Base-by-base conservation (phyloP, 2,888 invertebrate species). In the Steromphala cineraria region DNA sequence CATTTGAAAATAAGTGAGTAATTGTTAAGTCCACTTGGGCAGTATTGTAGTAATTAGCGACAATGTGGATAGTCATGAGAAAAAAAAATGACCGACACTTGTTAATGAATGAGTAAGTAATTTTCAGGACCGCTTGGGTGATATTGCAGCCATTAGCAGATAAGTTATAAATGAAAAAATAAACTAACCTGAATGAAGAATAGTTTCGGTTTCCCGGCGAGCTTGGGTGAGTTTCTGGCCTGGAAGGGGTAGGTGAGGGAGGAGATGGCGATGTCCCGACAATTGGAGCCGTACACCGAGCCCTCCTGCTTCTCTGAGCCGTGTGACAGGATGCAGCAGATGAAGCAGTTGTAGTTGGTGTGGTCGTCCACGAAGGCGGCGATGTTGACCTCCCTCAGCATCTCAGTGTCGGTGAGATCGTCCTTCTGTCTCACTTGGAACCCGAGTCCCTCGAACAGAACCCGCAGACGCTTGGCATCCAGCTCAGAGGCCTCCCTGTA, bases 181-280 rank as follows among this genome's bases (percentile, higher is more conserved):
- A n/a, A n/a, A n/a, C n/a, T 31, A 17, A 71, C 71, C 71, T 71
- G 71, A 15, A 71, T 71, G 36, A 71, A 71, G 71, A 71, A 71
- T 36, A 71, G 71, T n/a, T 71, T 71, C 17, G 71, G 71, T 40
- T 71, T 71, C 17, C 71, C 71, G 17, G 71, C 71, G n/a, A 71
- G 71, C 13, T 31, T 36, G 40, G 71, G 71, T 3, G 31, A 71
- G 40, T 71, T 71, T 15, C 71, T 36, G 17, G 71, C 71, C 71
- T 71, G 71, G 71, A 71, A 71, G 71, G 71, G 71, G 71, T 71
- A 71, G 4, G 71, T 71, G 5, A 71, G 71, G 71, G 71, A 31
- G 71, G 71, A 71, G 19, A 71, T 71, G 71, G 71, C 71, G 71
- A 71, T 71, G 10, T 71, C 71, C 10, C 71, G 71, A 36, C 71